Evolutionary conservation across 2,113 vertebrate genomes (phyloP).

Genomic region (Pomatorhinus ruficollis): DNA sequence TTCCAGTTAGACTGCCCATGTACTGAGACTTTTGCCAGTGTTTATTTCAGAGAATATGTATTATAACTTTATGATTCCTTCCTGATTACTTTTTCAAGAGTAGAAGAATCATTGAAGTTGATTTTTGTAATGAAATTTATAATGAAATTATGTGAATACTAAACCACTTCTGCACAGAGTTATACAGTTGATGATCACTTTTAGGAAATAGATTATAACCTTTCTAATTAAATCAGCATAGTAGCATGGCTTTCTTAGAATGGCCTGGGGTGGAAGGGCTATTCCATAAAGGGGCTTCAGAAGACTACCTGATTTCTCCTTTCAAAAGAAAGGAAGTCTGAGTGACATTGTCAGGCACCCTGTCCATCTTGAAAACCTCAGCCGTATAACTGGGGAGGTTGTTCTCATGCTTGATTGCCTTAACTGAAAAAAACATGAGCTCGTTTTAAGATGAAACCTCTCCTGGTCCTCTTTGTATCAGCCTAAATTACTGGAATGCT

Average conservation of each 20-base stretch:
- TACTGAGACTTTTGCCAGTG: background rate
- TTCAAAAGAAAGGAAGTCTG: background rate
- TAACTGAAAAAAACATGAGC: background rate
- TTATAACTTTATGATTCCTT: background rate
- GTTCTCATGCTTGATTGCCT: background rate
- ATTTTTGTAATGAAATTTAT: background rate
- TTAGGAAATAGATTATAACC: background rate
- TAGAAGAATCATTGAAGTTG: background rate
- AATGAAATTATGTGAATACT: background rate
- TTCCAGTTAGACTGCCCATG: background rate
- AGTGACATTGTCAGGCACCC: background rate
- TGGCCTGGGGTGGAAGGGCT: background rate
- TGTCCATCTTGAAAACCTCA: background rate
- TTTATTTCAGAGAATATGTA: background rate
- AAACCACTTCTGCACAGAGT: background rate
- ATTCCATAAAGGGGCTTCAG: background rate
- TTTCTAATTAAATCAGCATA: background rate
- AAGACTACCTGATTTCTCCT: background rate
- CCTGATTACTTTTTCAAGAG: background rate
- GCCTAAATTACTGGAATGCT: background rate
- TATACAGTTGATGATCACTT: background rate
- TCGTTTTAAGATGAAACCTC: background rate
- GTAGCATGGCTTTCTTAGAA: background rate
- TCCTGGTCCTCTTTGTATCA: background rate
- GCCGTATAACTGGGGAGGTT: fast-evolving